Conservation (phyloP, 2,888 invertebrate species). For the Athetis lepigone region DNA sequence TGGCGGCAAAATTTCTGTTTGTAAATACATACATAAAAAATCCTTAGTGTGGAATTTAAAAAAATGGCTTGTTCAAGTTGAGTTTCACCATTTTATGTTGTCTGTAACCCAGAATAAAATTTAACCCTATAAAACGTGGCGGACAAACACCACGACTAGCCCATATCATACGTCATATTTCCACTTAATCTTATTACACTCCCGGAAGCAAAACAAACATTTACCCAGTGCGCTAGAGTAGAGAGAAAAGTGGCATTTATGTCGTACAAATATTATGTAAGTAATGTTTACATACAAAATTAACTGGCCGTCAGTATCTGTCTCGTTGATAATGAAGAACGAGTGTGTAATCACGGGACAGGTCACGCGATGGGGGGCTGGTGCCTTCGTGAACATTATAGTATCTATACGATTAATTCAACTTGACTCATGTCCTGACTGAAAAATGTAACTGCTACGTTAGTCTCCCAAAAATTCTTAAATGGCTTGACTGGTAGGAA, state of each 20-base stretch:
- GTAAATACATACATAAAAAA: no score
- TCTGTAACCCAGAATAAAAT: no score
- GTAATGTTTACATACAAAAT: slow-evolving; percentile 45
- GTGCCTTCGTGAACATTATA: slow-evolving; percentile 8
- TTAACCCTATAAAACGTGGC: neutral
- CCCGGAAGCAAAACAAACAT: slow-evolving; percentile 8
- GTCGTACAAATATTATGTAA: slow-evolving; percentile 37
- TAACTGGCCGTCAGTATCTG: slow-evolving; percentile 34
- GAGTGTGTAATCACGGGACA: slow-evolving; percentile 39
- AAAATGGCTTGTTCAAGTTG: no score
- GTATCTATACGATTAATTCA: slow-evolving; percentile 39
- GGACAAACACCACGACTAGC: neutral
- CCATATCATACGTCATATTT: neutral
- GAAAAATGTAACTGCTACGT: no score
- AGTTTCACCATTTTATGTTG: no score
- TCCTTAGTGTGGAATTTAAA: no score
- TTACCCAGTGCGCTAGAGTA: slow-evolving; percentile 2
- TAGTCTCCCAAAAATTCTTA: no score
- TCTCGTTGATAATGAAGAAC: slow-evolving; percentile 41
- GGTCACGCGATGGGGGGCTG: slow-evolving; percentile 66
- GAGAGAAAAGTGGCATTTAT: slow-evolving; percentile 25
- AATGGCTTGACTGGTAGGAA: no score
- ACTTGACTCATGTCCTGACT: no score
- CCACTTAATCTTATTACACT: slow-evolving; percentile 10
- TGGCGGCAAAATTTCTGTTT: no score